A percentile compares a stretch with the other conserved stretches of the same genome.
Evolutionary conservation across 1,140 invertebrate genomes (phyloP).

Genomic region (Oedothorax gibbosus): DNA sequence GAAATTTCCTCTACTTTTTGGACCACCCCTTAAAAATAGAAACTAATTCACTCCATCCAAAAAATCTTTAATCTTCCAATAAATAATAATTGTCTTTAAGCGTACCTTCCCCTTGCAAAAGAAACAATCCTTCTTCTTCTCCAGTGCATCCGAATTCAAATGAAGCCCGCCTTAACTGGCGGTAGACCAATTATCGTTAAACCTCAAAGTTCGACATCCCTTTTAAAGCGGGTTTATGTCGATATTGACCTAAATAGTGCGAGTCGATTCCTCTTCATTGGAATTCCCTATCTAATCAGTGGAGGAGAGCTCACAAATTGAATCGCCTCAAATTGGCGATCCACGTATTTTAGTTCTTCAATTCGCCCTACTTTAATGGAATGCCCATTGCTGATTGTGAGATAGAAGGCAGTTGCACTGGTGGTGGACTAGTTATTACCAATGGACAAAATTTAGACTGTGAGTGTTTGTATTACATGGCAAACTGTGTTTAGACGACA

Average conservation of each 20-base stretch:
- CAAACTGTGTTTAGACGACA: too few species aligned
- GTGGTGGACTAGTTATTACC: too few species aligned
- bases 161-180: conserved; percentile 5
- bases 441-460: not conserved
- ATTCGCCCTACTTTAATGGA: conserved; percentile 41
- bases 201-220: conserved; percentile 8
- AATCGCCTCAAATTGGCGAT: conserved; percentile 50
- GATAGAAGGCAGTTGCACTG: too few species aligned
- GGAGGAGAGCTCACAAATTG: conserved; percentile 29
- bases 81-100: too few species aligned
- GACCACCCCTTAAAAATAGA: too few species aligned
- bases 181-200: conserved; percentile 15
- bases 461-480: too few species aligned
- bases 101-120: not conserved
- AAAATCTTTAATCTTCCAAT: too few species aligned
- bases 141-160: conserved; percentile 5
- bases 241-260: conserved; percentile 48
- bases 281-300: conserved; percentile 39
- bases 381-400: conserved; percentile 36
- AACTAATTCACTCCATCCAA: too few species aligned
- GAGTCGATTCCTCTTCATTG: conserved; percentile 28
- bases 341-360: conserved; percentile 44
- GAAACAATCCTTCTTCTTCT: not conserved
- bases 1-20: too few species aligned
- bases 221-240: conserved; percentile 28